These are phyloP conservation scores for Gallinago stenura DNA, from an alignment of 2,797 vertebrate genomes.

Conservation along the genomic window DNA sequence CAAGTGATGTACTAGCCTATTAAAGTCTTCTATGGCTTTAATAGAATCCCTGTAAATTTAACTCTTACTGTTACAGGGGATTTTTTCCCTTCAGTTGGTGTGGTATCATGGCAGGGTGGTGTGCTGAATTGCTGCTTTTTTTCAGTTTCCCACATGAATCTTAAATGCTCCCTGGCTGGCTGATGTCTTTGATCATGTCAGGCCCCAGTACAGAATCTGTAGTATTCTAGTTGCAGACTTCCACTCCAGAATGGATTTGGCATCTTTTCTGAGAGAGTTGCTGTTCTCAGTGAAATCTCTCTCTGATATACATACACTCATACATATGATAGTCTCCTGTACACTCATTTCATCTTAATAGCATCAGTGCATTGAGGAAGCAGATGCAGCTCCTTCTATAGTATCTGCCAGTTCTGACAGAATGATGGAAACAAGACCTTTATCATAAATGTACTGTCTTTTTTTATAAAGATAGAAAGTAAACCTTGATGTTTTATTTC, in stretches of 20 bases:
- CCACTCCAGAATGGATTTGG: background rate
- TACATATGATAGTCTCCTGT: background rate
- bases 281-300: background rate
- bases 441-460: background rate
- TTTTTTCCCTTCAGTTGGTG: background rate
- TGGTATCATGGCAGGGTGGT: background rate
- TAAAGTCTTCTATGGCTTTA: background rate
- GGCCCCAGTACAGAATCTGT: background rate
- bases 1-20: background rate
- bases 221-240: background rate
- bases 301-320: accelerated
- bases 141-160: background rate
- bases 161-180: background rate
- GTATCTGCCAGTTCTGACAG: background rate
- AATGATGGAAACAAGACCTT: background rate
- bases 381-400: background rate
- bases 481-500: slow-evolving; percentile 27
- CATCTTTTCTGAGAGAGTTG: background rate
- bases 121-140: background rate
- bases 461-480: slow-evolving; percentile 13
- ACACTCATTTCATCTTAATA: background rate
- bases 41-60: background rate
- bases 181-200: background rate
- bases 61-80: background rate
- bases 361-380: background rate